phyloP scores from a whole-genome alignment of 2,888 invertebrate species.

The Elegia similella region DNA sequence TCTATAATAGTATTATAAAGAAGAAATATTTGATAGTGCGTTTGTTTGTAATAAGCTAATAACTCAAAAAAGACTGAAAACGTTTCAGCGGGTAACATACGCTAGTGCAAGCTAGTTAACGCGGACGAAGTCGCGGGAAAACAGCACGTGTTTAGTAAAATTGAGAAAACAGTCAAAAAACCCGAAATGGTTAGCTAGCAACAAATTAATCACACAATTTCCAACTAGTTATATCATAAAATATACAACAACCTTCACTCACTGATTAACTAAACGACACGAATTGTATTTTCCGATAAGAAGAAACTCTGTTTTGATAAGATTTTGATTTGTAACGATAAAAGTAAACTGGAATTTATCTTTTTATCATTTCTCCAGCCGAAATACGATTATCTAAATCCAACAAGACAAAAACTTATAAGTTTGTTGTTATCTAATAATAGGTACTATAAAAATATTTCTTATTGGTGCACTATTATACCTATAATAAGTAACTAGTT shows the following conservation, averaged over 20 bases:
- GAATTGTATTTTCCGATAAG: constrained; percentile 37
- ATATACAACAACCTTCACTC: constrained; percentile 12
- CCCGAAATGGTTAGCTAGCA: background rate
- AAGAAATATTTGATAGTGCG: too few relatives aligned
- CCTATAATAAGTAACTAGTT: too few relatives aligned
- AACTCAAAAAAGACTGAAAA: too few relatives aligned
- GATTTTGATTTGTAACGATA: constrained; percentile 38
- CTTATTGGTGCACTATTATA: too few relatives aligned
- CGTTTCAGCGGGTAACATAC: too few relatives aligned
- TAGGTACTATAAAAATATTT: background rate
- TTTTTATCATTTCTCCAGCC: constrained; percentile 8
- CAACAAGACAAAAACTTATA: background rate
- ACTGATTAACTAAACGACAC: constrained; percentile 28
- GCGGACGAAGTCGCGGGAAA: too few relatives aligned
- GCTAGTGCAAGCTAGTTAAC: too few relatives aligned
- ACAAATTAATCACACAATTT: constrained; percentile 7
- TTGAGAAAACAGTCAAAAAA: too few relatives aligned
- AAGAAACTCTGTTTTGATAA: constrained; percentile 36
- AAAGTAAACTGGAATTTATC: constrained; percentile 10
- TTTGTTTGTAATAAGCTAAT: too few relatives aligned
- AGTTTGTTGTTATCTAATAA: background rate
- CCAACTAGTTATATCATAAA: constrained; percentile 1
- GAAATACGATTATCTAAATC: constrained; percentile 10
- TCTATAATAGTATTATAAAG: too few relatives aligned
- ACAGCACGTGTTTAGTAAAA: too few relatives aligned